Conservation (phyloP, 2,113 vertebrate species). For the Ailuropoda melanoleuca region DNA sequence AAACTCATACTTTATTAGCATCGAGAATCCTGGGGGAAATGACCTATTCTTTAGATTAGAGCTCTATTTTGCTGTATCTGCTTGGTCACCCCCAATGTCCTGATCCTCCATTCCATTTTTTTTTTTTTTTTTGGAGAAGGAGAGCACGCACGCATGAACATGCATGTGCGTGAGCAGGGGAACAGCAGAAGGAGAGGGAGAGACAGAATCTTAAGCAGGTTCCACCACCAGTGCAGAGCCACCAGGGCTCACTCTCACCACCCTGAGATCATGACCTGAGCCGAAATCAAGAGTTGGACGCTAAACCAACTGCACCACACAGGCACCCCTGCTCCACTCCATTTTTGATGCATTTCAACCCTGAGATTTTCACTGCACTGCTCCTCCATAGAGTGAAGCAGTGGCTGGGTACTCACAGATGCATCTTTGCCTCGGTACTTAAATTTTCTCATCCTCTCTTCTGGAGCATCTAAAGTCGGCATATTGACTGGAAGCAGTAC, state of each 20-base stretch:
- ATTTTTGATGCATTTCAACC: background rate
- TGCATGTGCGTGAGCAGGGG: background rate
- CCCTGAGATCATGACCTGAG: background rate
- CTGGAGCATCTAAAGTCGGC: constrained; percentile 72
- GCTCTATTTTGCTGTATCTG: background rate
- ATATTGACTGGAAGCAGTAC: constrained; percentile 76
- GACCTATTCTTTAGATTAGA: background rate
- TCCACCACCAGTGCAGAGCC: background rate
- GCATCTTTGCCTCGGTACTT: constrained; percentile 93
- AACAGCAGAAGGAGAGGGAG: background rate
- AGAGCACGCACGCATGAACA: background rate
- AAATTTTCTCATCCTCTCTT: constrained; percentile 86
- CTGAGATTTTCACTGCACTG: rapidly evolving
- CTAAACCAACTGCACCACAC: background rate
- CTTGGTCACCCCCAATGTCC: too few relatives aligned
- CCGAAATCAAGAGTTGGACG: background rate
- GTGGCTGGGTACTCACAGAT: constrained; percentile 82
- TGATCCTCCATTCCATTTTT: too few relatives aligned
- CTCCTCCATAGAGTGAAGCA: background rate
- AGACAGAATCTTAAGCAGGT: background rate
- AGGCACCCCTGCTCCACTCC: background rate
- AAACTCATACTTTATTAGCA: background rate
- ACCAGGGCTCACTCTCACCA: background rate
- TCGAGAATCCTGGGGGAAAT: background rate
- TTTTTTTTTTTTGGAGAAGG: background rate